phyloP scores from a whole-genome alignment of 2,113 vertebrate species.

The Callipepla squamata region DNA sequence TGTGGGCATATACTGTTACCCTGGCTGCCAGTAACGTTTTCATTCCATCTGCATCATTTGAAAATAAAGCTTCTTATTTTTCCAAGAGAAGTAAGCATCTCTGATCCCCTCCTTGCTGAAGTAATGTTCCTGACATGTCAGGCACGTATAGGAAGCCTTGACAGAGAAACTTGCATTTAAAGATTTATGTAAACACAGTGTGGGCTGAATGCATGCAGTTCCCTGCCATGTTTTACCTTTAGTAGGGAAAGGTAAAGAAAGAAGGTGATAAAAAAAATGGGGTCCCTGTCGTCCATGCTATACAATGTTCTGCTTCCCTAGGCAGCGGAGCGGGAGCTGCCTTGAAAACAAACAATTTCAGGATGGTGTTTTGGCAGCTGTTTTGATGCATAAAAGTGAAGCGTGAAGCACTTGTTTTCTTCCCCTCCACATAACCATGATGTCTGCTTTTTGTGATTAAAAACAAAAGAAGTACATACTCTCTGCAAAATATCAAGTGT shows the following conservation, averaged over 20 bases:
- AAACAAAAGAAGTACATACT: background rate
- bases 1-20: background rate
- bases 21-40: background rate
- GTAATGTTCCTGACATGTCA: background rate
- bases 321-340: background rate
- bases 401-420: background rate
- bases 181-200: background rate
- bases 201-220: background rate
- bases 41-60: background rate
- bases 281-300: background rate
- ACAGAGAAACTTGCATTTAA: background rate
- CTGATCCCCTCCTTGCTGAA: background rate
- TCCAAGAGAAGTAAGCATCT: background rate
- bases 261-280: background rate
- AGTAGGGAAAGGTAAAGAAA: background rate
- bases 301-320: background rate
- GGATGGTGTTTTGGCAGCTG: conserved; percentile 6
- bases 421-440: background rate
- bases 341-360: background rate
- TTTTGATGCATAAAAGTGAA: background rate
- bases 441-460: background rate
- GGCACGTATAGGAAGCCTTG: background rate
- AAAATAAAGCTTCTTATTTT: background rate
- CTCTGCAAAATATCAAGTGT: background rate
- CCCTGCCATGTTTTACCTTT: background rate